phyloP scores from a whole-genome alignment of 35 echinoderm and acorn worm genomes.

The Diadema setosum region DNA sequence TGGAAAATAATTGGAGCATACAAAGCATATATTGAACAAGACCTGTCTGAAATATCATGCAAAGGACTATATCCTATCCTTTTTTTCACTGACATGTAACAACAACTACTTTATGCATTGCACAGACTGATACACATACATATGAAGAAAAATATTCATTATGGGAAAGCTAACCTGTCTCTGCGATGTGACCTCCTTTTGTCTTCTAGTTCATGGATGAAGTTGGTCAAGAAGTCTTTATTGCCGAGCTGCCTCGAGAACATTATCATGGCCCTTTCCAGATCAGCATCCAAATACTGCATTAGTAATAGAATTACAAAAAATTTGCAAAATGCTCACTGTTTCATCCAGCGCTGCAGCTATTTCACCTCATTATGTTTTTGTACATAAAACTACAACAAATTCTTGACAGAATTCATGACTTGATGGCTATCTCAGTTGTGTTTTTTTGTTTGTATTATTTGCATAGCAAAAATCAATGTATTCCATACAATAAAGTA shows the following conservation, averaged over 20 bases:
- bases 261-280: conserved; percentile 61
- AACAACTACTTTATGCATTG: not conserved
- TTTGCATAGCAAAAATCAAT: not conserved
- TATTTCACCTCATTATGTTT: not conserved
- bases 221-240: conserved; percentile 53
- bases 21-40: not conserved
- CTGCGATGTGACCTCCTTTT: conserved; percentile 55
- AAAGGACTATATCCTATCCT: not conserved
- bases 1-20: too few relatives aligned
- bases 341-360: not conserved
- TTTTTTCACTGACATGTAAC: not conserved
- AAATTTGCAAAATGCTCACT: not conserved
- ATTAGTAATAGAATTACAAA: not conserved
- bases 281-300: conserved; percentile 14
- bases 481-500: not conserved
- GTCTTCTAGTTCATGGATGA: conserved; percentile 66
- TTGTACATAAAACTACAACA: not conserved
- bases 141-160: not conserved
- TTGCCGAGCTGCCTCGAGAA: conserved; percentile 72
- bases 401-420: too few relatives aligned
- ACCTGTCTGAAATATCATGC: not conserved
- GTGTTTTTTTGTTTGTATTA: not conserved
- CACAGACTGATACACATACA: not conserved
- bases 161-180: conserved; percentile 53
- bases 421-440: not conserved